Evolutionary conservation across 2,888 invertebrate genomes (phyloP).

Genomic region (Uloborus plumipes): DNA sequence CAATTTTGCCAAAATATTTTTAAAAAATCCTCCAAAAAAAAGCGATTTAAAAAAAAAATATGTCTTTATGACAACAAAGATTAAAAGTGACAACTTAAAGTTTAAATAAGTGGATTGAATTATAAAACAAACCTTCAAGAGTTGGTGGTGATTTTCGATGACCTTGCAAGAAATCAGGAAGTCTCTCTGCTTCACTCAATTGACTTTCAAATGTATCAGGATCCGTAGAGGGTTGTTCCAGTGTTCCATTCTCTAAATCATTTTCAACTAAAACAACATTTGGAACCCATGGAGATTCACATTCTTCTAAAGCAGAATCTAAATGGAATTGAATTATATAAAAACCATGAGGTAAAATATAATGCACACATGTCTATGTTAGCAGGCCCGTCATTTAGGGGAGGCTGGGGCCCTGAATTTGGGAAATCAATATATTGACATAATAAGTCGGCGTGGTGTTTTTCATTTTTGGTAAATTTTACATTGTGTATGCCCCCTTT

Average conservation of each 20-base stretch:
- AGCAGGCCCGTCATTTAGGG: no score
- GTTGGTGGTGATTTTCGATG: slow-evolving; percentile 13
- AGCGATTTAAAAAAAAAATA: background rate
- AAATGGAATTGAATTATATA: background rate
- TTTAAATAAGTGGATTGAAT: background rate
- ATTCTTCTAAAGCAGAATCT: slow-evolving; percentile 44
- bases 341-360: background rate
- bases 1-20: no score
- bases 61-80: no score
- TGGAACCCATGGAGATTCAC: slow-evolving; percentile 55
- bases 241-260: slow-evolving; percentile 27
- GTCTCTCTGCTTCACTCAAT: slow-evolving; percentile 18
- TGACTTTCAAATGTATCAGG: background rate
- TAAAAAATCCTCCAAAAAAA: no score
- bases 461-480: no score
- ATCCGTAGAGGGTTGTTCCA: slow-evolving; percentile 15
- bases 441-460: no score
- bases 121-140: slow-evolving; percentile 40
- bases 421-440: no score
- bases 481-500: no score
- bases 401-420: no score
- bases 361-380: no score
- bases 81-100: background rate
- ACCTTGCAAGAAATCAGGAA: slow-evolving; percentile 22
- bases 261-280: slow-evolving; percentile 61